These are phyloP conservation scores for Drosophila neonasuta DNA, from an alignment of 2,888 invertebrate species.

Conservation along the genomic window DNA sequence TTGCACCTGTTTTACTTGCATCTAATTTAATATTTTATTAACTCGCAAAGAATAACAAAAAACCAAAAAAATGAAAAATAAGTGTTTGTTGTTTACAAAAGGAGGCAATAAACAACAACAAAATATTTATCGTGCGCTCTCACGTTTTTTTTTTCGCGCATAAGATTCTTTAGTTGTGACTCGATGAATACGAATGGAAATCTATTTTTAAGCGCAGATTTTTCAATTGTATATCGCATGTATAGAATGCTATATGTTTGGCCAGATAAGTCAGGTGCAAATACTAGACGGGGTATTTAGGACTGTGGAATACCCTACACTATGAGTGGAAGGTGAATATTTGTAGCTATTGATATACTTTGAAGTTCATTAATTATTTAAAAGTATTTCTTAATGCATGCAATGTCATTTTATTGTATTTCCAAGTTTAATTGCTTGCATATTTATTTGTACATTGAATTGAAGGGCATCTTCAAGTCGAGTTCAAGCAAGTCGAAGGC, in stretches of 20 bases:
- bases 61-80: not conserved
- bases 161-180: constrained; percentile 67
- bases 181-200: constrained; percentile 60
- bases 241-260: constrained; percentile 43
- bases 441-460: not conserved
- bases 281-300: not conserved
- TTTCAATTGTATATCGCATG: constrained; percentile 15
- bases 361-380: not conserved
- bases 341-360: not conserved
- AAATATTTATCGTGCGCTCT: constrained; percentile 58
- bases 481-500: not conserved
- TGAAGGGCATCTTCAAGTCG: constrained; percentile 10
- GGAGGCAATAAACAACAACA: constrained; percentile 34
- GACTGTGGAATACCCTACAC: constrained; percentile 36
- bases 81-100: constrained; percentile 65
- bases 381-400: not conserved
- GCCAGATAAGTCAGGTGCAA: constrained; percentile 58
- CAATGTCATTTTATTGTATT: constrained; percentile 6
- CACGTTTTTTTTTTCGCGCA: constrained; percentile 64
- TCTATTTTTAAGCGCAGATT: constrained; percentile 56
- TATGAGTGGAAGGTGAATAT: too few species aligned
- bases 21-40: constrained; percentile 18
- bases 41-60: constrained; percentile 45
- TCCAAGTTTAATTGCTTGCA: not conserved
- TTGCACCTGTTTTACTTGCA: not conserved